Conservation (phyloP, 2,113 vertebrate species). For the Misgurnus mizolepis region DNA sequence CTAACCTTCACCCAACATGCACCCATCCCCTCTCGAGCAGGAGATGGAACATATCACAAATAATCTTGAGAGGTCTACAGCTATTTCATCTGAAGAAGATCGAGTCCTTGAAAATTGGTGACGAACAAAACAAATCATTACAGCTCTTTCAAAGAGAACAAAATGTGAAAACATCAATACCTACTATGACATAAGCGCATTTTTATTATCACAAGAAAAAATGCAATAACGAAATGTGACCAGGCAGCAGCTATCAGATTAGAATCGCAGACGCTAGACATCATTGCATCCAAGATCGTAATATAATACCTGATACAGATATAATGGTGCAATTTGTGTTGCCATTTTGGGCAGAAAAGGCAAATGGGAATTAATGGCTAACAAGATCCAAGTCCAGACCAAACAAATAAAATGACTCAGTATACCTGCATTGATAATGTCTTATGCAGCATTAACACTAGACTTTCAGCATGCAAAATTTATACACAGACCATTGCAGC, state of each 20-base stretch:
- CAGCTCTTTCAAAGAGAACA: neutral
- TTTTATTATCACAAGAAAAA: neutral
- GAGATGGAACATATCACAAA: neutral
- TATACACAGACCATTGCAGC: too few species aligned
- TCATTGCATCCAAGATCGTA: slow-evolving; percentile 57
- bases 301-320: slow-evolving; percentile 65
- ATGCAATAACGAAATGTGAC: neutral
- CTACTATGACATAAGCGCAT: neutral
- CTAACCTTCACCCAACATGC: neutral
- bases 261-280: slow-evolving; percentile 62
- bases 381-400: neutral
- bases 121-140: neutral
- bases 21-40: neutral
- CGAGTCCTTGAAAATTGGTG: slow-evolving; percentile 39
- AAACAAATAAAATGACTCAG: slow-evolving; percentile 20
- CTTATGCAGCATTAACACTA: slow-evolving; percentile 6
- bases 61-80: neutral
- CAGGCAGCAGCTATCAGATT: slow-evolving; percentile 53
- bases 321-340: slow-evolving; percentile 66
- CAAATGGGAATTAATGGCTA: slow-evolving; percentile 71
- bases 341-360: slow-evolving; percentile 62
- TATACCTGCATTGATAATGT: slow-evolving; percentile 15
- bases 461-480: too few species aligned
- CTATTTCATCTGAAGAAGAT: slow-evolving; percentile 18
- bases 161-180: neutral